These are phyloP conservation scores for Chaunax sp. DNA, from an alignment of 2,797 vertebrate species.

Conservation along the genomic window DNA sequence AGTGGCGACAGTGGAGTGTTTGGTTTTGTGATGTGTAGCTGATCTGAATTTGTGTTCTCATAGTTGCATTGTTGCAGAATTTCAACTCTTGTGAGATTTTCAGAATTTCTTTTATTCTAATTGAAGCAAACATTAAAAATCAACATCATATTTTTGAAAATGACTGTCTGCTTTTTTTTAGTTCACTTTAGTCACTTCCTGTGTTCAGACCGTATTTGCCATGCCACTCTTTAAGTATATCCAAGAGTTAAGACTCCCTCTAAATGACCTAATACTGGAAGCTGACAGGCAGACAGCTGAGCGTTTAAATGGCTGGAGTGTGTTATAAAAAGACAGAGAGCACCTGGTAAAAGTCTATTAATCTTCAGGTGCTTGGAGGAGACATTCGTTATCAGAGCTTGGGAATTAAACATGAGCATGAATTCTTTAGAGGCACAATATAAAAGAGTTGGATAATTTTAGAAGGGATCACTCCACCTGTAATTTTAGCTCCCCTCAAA, in stretches of 20 bases:
- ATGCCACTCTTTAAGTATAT: slow-evolving; percentile 20
- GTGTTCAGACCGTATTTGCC: slow-evolving; percentile 28
- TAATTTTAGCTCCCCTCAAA: slow-evolving; percentile 86
- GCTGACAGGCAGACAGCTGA: slow-evolving; percentile 75
- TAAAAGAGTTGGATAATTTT: slow-evolving; percentile 90
- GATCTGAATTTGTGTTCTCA: slow-evolving; percentile 33
- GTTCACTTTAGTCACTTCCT: slow-evolving; percentile 3
- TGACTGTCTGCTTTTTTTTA: background rate
- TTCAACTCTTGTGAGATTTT: slow-evolving; percentile 25
- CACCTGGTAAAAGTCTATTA: slow-evolving; percentile 84
- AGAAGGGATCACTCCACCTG: slow-evolving; percentile 88
- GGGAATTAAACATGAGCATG: slow-evolving; percentile 89
- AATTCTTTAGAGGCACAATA: slow-evolving; percentile 85
- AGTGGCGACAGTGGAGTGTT: slow-evolving; percentile 37
- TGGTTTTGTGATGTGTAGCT: slow-evolving; percentile 42
- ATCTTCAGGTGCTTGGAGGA: slow-evolving; percentile 85
- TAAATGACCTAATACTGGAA: slow-evolving; percentile 68
- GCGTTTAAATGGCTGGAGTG: slow-evolving; percentile 82
- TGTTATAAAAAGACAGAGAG: slow-evolving; percentile 83
- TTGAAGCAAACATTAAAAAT: background rate
- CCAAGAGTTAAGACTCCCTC: slow-evolving; percentile 51
- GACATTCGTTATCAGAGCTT: slow-evolving; percentile 85
- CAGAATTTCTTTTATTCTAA: background rate
- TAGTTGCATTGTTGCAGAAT: slow-evolving; percentile 25
- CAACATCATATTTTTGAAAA: too few species aligned